Percentiles rank a stretch among this genome's conserved stretches.
These are phyloP conservation scores for Mesembrinibis cayennensis DNA, from an alignment of 2,113 vertebrate genomes.

Conservation along the genomic window DNA sequence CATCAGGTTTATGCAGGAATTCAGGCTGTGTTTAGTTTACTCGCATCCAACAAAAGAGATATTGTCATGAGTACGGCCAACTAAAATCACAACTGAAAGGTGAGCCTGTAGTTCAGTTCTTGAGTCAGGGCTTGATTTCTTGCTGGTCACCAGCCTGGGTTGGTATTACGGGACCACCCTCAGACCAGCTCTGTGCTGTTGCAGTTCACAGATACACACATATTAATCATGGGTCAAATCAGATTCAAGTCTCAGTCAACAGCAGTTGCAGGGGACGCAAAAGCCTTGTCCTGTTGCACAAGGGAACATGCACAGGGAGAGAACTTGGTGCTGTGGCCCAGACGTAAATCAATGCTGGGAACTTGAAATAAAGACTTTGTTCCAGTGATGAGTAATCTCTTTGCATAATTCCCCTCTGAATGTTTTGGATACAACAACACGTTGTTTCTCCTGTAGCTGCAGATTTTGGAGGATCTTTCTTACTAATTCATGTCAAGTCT, in stretches of 20 bases:
- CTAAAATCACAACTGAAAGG: neutral
- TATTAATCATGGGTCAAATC: accelerated
- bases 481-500: neutral
- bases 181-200: neutral
- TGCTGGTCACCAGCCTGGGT: neutral
- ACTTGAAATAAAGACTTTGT: neutral
- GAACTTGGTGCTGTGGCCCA: neutral
- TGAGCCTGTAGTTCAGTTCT: neutral
- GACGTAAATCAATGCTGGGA: neutral
- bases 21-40: neutral
- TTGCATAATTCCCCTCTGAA: constrained; percentile 33
- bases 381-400: constrained; percentile 8
- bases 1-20: neutral
- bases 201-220: neutral
- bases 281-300: neutral
- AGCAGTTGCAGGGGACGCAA: neutral
- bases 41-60: neutral
- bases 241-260: neutral
- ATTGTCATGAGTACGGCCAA: neutral
- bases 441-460: neutral
- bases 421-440: neutral
- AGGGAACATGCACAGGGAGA: neutral
- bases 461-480: constrained; percentile 16
- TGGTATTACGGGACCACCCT: neutral
- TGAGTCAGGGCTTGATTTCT: accelerated